Evolutionary conservation across 2,113 vertebrate genomes (phyloP).

Genomic region (Mohoua ochrocephala): DNA sequence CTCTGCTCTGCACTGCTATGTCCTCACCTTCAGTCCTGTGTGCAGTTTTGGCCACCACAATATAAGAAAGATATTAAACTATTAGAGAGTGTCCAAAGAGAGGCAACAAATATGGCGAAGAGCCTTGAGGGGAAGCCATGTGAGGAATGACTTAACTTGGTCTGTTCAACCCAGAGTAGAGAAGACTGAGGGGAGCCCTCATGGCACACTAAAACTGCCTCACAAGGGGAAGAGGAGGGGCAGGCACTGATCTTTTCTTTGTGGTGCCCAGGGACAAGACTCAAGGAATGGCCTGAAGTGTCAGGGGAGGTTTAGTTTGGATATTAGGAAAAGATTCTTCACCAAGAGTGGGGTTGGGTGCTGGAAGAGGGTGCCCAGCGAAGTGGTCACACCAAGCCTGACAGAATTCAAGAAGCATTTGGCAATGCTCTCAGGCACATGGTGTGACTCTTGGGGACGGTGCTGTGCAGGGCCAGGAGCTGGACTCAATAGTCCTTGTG

Average conservation of each 20-base stretch:
- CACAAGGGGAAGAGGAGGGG: neutral
- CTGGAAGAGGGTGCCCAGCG: too few relatives aligned
- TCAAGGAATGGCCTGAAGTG: neutral
- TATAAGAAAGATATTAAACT: neutral
- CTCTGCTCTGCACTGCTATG: neutral
- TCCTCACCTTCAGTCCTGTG: neutral
- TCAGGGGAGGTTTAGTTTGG: neutral
- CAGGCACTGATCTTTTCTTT: neutral
- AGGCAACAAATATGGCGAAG: neutral
- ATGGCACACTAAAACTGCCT: too few relatives aligned
- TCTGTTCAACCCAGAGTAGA: neutral
- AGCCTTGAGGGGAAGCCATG: neutral
- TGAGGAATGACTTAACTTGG: neutral
- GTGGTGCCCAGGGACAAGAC: neutral
- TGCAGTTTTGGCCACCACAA: neutral
- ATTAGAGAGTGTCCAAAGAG: neutral
- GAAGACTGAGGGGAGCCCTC: neutral
- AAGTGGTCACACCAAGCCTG: neutral
- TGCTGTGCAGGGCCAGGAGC: neutral
- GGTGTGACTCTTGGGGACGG: neutral
- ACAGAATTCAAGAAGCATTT: neutral
- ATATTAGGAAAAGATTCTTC: neutral
- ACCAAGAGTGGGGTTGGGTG: rapidly evolving
- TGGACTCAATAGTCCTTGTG: neutral
- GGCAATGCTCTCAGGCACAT: too few relatives aligned